Evolutionary conservation across 2,113 vertebrate genomes (phyloP).

Genomic region (Rostratula benghalensis): DNA sequence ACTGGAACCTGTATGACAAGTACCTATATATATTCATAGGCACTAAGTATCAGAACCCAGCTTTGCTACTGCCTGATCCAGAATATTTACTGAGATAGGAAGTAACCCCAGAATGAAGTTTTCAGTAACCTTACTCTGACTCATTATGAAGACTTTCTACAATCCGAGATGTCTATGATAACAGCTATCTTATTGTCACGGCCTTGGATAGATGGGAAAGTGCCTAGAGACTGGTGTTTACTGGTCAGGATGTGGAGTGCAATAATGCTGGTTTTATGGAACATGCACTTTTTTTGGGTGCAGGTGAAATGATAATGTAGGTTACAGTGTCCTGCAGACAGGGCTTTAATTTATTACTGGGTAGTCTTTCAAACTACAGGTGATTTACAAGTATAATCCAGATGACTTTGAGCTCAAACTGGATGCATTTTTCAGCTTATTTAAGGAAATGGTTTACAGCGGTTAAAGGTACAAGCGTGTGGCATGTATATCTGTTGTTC

Average conservation of each 20-base stretch:
- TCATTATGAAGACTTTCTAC: not conserved
- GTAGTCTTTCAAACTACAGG: not conserved
- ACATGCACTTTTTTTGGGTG: not conserved
- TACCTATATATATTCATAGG: not conserved
- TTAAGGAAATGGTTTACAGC: conserved; percentile 7
- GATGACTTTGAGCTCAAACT: not conserved
- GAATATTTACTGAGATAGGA: not conserved
- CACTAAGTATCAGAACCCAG: not conserved
- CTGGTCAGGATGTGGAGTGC: not conserved
- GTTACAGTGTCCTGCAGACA: not conserved
- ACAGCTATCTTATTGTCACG: not conserved
- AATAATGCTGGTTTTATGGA: not conserved
- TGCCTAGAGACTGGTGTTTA: not conserved
- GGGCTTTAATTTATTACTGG: not conserved
- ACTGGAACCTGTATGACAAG: not conserved
- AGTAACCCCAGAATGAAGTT: not conserved
- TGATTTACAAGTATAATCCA: not conserved
- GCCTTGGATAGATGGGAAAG: not conserved
- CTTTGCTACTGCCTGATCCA: not conserved
- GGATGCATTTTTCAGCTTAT: not conserved
- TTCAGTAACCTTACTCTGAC: not conserved
- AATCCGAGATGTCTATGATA: not conserved
- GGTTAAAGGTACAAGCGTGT: not conserved
- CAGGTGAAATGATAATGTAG: not conserved
- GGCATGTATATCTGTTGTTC: not conserved